Evolutionary conservation across 2,113 vertebrate species (phyloP), one percentile per base, ranked within the genome.

Genomic region (Ophiodon elongatus): DNA sequence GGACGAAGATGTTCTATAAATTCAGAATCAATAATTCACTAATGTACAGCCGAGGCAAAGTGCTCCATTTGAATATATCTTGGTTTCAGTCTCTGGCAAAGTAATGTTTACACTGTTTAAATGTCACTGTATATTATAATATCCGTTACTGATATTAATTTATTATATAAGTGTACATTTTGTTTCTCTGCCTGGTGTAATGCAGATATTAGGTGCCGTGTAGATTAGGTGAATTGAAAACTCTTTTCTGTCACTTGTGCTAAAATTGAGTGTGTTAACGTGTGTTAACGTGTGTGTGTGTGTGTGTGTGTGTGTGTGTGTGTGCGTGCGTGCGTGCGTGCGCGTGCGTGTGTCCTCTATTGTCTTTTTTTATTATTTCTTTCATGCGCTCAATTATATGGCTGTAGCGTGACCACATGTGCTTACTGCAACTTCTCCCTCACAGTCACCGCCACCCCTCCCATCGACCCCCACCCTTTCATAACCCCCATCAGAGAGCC

Each of bases 1-100:
- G 43, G 41, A n/a, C 8, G 5, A 14, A 15, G 60, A 67, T 76
- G 56, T 81, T 73, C 71, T 68, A 56, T 91, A 80, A 67, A 75
- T 83, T 52, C 43, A 80, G 2, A 50, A 83, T 91, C 5, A 89
- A 89, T 91, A 65, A 90, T 91, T 90, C 66, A 92, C 31, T 35
- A 31, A 73, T 19, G 67, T 43, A n/a, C n/a, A 57, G 54, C 25
- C 75, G 35, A 50, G 39, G 43, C 31, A 8, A 65, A 45, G 70
- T 52, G n/a, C 31, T 66, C 69, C 21, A 67, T 39, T 75, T 64
- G 8, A 76, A 39, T 17, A 66, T 19, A n/a, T 59, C 71, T 21
- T 27, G 27, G 37, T 52, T 84, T 77, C 21, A 6, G 8, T 73
- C 62, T 54, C 39, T 23, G 11, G n/a, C 4, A 66, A 41, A 31